Conservation (phyloP, 2,888 invertebrate species). For the Dicyrtomina minuta region DNA sequence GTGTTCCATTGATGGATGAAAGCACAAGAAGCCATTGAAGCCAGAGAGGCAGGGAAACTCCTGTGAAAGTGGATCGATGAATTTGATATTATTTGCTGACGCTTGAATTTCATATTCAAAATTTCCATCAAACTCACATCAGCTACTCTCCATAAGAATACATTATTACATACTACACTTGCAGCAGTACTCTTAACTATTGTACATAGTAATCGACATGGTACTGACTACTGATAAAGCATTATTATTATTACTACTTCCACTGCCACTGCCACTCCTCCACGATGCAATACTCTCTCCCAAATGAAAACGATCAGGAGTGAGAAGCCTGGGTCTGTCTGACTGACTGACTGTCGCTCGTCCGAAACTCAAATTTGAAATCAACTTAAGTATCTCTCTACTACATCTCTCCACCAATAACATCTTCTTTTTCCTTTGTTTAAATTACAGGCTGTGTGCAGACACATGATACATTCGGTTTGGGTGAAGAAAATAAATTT, state of each 20-base stretch:
- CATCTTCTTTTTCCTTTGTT: not conserved
- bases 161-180: constrained; percentile 1
- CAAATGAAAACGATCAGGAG: too few species aligned
- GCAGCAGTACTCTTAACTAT: too few species aligned
- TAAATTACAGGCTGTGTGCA: too few species aligned
- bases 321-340: too few species aligned
- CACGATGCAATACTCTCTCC: too few species aligned
- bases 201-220: too few species aligned
- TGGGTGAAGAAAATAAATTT: too few species aligned
- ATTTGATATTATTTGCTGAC: constrained; percentile 44
- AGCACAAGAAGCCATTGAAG: not conserved
- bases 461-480: too few species aligned
- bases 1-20: constrained; percentile 16
- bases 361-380: too few species aligned
- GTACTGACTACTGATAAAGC: too few species aligned
- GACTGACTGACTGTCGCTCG: not conserved
- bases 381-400: not conserved
- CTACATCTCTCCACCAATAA: constrained; percentile 2
- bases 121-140: constrained; percentile 17
- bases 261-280: too few species aligned
- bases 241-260: too few species aligned
- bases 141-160: not conserved
- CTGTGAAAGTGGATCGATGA: constrained; percentile 37
- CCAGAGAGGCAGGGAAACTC: constrained; percentile 3
- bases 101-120: constrained; percentile 36